Evolutionary conservation across 2,113 vertebrate genomes (phyloP).

Genomic region (Shinisaurus crocodilurus): DNA sequence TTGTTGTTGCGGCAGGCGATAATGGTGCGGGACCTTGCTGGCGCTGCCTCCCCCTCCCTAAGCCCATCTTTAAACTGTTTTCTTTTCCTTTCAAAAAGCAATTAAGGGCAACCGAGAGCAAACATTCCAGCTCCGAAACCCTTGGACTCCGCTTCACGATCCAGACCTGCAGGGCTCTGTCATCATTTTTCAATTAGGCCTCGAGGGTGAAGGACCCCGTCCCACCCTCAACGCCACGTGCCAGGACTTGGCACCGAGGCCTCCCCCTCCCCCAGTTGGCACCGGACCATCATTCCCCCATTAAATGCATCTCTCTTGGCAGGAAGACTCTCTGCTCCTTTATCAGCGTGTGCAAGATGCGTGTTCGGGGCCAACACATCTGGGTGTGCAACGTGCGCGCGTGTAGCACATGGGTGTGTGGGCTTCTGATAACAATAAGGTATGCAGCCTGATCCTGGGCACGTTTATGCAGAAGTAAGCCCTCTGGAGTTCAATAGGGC

Average conservation of each 20-base stretch:
- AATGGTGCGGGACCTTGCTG: constrained; percentile 20
- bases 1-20: constrained; percentile 2
- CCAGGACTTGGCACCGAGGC: background rate
- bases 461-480: background rate
- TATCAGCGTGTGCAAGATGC: background rate
- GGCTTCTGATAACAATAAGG: background rate
- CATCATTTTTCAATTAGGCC: constrained; percentile 16
- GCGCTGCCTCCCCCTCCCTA: background rate
- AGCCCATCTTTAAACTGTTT: constrained; percentile 22
- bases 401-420: background rate
- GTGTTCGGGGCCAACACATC: background rate
- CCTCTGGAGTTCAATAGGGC: background rate
- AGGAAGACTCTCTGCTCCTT: background rate
- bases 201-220: background rate
- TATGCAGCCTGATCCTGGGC: background rate
- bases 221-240: background rate
- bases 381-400: background rate
- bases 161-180: constrained; percentile 21
- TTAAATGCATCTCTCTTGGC: background rate
- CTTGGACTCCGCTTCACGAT: constrained; percentile 18
- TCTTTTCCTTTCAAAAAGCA: constrained; percentile 32
- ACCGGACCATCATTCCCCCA: background rate
- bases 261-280: background rate
- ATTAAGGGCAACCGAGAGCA: constrained; percentile 2
- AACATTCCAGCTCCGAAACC: constrained; percentile 18